Percentiles rank a stretch among this genome's conserved stretches.
phyloP scores from a whole-genome alignment of 2,113 vertebrate species.

The Cyprinus carpio region DNA sequence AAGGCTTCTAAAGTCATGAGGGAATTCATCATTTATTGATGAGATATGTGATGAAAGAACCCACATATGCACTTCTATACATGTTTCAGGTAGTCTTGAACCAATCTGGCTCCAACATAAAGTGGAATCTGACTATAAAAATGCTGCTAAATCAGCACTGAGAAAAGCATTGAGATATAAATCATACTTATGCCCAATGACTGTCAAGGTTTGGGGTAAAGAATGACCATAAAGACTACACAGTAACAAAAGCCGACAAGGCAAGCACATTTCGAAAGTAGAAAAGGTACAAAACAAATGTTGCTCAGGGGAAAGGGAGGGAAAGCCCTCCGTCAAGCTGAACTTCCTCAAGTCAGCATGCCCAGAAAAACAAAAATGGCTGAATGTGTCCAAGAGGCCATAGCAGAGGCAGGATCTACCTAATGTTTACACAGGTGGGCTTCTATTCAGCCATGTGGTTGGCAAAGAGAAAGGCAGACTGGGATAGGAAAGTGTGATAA shows the following conservation, averaged over 20 bases:
- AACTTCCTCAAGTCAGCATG: conserved; percentile 52
- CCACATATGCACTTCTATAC: conserved; percentile 23
- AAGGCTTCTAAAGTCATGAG: conserved; percentile 21
- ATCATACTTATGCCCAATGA: not conserved
- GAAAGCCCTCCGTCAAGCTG: conserved; percentile 48
- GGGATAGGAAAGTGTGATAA: conserved; percentile 47
- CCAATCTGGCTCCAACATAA: conserved; percentile 21
- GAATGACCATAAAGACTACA: not conserved
- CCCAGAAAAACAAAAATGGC: conserved; percentile 57
- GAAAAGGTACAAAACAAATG: conserved; percentile 49
- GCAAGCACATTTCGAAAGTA: not conserved
- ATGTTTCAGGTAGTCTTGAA: conserved; percentile 1
- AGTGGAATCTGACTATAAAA: conserved; percentile 35
- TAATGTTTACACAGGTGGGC: conserved; percentile 62
- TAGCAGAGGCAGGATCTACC: conserved; percentile 56
- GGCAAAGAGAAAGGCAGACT: conserved; percentile 42
- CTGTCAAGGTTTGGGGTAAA: not conserved
- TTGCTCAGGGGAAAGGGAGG: conserved; percentile 33
- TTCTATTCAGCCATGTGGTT: conserved; percentile 55
- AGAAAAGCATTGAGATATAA: not conserved
- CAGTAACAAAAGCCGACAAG: not conserved
- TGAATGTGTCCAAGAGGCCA: conserved; percentile 51
- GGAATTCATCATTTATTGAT: conserved; percentile 45
- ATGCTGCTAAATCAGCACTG: not conserved
- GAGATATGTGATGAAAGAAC: conserved; percentile 35